Base-by-base conservation (phyloP, 2,888 invertebrate genomes). In the Acleris emargana region DNA sequence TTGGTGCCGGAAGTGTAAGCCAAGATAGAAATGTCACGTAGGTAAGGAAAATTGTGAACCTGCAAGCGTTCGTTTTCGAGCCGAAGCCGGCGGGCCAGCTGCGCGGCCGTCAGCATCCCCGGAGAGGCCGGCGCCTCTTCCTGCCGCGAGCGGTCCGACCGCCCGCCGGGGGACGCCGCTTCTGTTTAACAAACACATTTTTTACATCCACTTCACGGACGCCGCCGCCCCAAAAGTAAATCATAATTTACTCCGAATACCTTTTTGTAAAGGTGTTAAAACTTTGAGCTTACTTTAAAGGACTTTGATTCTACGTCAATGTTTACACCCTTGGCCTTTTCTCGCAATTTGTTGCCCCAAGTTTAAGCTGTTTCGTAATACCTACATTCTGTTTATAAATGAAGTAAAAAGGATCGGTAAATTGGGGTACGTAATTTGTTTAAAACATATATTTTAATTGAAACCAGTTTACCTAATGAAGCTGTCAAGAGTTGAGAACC, bases 1-100 rank as follows among this genome's bases (percentile, higher is more conserved):
- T 51, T 28, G 28, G n/a, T 32, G 2, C 7, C 18, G 2, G 5
- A 17, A 25, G 17, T 20, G n/a, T 17, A 13, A 25, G 38, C n/a
- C 6, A 20, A 18, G 38, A 28, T 58, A 16, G 38, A 42, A 53
- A 62, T 20, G 58, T 58, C 58, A 58, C 52, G 20, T 54, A 58
- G 42, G 3, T n/a, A 25, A 32, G 45, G 16, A 55, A 28, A 58
- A 88, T 87, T 62, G 51, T 59, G 25, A 81, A 90, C 92, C 90
- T 87, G 91, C 68, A 97, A 92, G 67, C 96, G 94, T 82, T 97
- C 97, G 84, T 97, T 97, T 80, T 97, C 97, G 72, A 94, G 88
- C 63, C 95, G 93, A 67, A 97, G 91, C 66, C 95, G 88, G 58
- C 95, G 93, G 9, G 95, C 93, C 64, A 94, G 90, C 70, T 94